These are phyloP conservation scores for Galerucella calmariensis DNA, from an alignment of 2,888 invertebrate genomes.

Conservation along the genomic window DNA sequence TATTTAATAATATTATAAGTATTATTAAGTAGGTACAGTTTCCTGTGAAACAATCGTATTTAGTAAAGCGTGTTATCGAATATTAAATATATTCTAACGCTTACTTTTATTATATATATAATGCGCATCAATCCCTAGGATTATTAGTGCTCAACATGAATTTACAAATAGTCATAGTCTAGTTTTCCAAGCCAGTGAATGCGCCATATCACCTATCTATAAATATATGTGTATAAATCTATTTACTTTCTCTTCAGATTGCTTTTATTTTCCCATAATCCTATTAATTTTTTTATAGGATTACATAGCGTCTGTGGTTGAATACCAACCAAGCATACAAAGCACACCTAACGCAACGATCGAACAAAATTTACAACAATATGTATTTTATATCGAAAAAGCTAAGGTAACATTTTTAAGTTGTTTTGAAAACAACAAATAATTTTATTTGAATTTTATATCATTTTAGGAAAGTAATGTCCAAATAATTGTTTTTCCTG, in stretches of 20 bases:
- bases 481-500: conserved; percentile 54
- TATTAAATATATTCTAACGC: too few species aligned
- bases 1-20: too few species aligned
- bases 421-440: not conserved
- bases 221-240: not conserved
- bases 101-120: too few species aligned
- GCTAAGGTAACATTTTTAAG: conserved; percentile 42
- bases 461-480: conserved; percentile 34
- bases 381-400: conserved; percentile 44
- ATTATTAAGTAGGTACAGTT: too few species aligned
- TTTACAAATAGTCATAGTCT: too few species aligned
- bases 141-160: too few species aligned
- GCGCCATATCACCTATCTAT: too few species aligned
- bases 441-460: conserved; percentile 12
- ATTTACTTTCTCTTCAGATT: not conserved
- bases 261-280: not conserved
- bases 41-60: too few species aligned
- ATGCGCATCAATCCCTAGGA: too few species aligned
- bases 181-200: too few species aligned
- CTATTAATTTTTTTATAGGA: conserved; percentile 39
- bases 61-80: too few species aligned
- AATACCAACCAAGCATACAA: conserved; percentile 41
- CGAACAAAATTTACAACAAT: conserved; percentile 48
- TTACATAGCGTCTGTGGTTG: conserved; percentile 51
- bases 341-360: conserved; percentile 41